These are phyloP conservation scores for Chrysotoxum bicinctum DNA, from an alignment of 2,888 invertebrate genomes.

Conservation along the genomic window DNA sequence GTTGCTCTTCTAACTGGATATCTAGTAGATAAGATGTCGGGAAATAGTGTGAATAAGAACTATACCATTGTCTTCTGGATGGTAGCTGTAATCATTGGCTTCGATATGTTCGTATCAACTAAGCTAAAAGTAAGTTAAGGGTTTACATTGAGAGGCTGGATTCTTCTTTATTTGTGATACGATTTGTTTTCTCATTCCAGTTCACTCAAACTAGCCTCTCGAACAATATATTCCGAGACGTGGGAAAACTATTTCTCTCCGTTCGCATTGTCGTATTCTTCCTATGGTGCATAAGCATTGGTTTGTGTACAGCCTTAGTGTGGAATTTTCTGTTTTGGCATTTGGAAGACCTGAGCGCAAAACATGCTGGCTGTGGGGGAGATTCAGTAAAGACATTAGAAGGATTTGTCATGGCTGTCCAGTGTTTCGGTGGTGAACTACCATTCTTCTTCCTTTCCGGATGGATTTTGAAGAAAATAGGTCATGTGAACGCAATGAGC, in stretches of 20 bases:
- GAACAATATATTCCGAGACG: constrained; percentile 86
- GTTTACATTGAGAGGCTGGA: no score
- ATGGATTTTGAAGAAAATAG: constrained; percentile 88
- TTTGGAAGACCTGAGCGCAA: constrained; percentile 87
- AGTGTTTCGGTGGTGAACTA: constrained; percentile 92
- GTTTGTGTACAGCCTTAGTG: constrained; percentile 91
- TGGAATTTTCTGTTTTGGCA: constrained; percentile 96
- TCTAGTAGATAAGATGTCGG: constrained; percentile 89
- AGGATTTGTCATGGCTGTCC: constrained; percentile 88
- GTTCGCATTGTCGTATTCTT: constrained; percentile 88
- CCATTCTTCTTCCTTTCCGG: constrained; percentile 94
- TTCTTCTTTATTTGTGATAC: neutral
- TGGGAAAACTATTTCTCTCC: constrained; percentile 86
- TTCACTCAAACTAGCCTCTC: constrained; percentile 86
- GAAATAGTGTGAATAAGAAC: constrained; percentile 85
- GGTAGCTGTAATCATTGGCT: constrained; percentile 85
- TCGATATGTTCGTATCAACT: constrained; percentile 86
- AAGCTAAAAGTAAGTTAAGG: constrained; percentile 83
- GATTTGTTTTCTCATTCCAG: constrained; percentile 80
- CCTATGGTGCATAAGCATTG: constrained; percentile 90
- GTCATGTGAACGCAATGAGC: constrained; percentile 92
- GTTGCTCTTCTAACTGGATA: constrained; percentile 89
- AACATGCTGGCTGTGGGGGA: constrained; percentile 80
- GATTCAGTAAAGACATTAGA: constrained; percentile 88
- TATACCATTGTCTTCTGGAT: constrained; percentile 92